A percentile compares a stretch with the other conserved stretches of the same genome.
phyloP scores from a whole-genome alignment of 2,888 invertebrate genomes.

The Palloptera scutellata region DNA sequence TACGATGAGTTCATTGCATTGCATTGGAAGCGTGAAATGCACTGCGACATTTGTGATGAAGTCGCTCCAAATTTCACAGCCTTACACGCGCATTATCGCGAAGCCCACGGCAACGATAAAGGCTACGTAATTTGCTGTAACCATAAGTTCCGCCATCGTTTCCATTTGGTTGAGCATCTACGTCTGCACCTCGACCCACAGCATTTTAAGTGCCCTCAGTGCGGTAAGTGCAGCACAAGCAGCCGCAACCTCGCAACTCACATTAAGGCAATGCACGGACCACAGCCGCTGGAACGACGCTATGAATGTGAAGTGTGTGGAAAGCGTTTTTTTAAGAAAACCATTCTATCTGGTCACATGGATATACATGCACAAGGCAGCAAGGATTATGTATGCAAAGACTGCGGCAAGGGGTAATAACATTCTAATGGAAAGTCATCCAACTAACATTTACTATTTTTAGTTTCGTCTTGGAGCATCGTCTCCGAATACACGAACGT shows the following conservation, averaged over 20 bases:
- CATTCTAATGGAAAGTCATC: not conserved
- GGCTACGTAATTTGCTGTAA: constrained; percentile 44
- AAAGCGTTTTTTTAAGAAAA: constrained; percentile 36
- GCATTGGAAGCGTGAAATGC: constrained; percentile 39
- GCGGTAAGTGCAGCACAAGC: constrained; percentile 39
- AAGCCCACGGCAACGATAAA: constrained; percentile 35
- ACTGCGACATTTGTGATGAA: constrained; percentile 40
- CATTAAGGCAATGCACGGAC: constrained; percentile 37
- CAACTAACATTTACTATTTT: constrained; percentile 15
- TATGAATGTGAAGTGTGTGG: constrained; percentile 42
- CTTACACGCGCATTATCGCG: constrained; percentile 40
- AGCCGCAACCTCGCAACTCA: constrained; percentile 38
- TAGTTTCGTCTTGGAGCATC: constrained; percentile 37
- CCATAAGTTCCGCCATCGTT: constrained; percentile 43
- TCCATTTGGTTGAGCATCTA: constrained; percentile 44
- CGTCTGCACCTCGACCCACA: constrained; percentile 44
- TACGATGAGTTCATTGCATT: constrained; percentile 41
- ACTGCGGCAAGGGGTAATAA: constrained; percentile 42
- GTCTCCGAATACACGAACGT: constrained; percentile 37
- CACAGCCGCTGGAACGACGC: constrained; percentile 28
- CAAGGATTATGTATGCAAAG: constrained; percentile 41
- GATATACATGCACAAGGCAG: constrained; percentile 38
- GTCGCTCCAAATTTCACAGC: constrained; percentile 35
- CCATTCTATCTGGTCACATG: constrained; percentile 40
- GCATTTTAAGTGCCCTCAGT: constrained; percentile 42